Percentiles rank a stretch among this genome's conserved stretches.
These are phyloP conservation scores for Subanguina moxae DNA, from an alignment of 1,140 invertebrate genomes.

Conservation along the genomic window DNA sequence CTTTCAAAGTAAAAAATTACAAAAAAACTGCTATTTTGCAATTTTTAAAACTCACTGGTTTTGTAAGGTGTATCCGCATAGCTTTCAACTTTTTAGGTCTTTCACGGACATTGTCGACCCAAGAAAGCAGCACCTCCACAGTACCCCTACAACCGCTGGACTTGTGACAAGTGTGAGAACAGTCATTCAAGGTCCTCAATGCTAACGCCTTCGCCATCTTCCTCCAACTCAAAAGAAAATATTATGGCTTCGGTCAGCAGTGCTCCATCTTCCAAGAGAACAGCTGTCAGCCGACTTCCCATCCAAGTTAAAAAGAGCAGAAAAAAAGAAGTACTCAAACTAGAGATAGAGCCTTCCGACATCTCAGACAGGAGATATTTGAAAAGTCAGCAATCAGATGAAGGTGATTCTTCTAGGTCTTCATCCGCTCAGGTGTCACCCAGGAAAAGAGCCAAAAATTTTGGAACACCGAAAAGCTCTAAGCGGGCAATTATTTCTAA, in stretches of 20 bases:
- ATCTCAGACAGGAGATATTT: background rate
- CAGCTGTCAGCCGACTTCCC: background rate
- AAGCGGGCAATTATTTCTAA: background rate
- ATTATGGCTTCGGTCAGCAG: background rate
- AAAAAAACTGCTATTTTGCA: no score
- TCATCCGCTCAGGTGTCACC: background rate
- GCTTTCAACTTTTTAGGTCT: constrained; percentile 2
- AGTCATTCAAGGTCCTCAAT: background rate
- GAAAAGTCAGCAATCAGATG: background rate
- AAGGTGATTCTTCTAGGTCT: background rate
- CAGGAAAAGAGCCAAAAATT: background rate
- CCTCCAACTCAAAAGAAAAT: background rate
- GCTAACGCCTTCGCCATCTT: background rate
- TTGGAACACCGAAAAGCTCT: background rate
- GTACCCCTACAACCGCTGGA: constrained; percentile 22
- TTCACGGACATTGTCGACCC: constrained; percentile 16
- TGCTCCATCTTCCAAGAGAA: background rate
- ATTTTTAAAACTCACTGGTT: no score
- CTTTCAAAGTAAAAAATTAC: no score
- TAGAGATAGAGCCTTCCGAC: background rate
- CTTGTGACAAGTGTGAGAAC: constrained; percentile 23
- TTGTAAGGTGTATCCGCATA: no score
- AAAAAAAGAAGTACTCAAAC: background rate
- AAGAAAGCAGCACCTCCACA: background rate
- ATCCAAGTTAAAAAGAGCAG: background rate